A percentile compares a stretch with the other conserved stretches of the same genome.
phyloP scores from a whole-genome alignment of 2,797 vertebrate species.

The Bradypodion pumilum region DNA sequence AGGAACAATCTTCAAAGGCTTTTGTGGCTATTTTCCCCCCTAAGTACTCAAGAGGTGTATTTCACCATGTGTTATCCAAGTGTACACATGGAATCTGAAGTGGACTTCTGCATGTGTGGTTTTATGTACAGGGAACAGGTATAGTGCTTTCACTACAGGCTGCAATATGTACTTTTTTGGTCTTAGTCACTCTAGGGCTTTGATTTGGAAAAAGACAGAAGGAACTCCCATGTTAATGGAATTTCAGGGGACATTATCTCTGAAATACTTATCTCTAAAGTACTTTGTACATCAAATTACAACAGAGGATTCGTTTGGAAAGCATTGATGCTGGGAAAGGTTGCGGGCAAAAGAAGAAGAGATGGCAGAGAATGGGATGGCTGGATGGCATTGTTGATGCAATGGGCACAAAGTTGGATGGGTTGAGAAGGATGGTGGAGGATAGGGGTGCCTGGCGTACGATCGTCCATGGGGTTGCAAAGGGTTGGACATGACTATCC shows the following conservation, averaged over 20 bases:
- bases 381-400: too few relatives aligned
- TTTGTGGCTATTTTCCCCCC: constrained; percentile 7
- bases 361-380: too few relatives aligned
- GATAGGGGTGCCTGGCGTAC: too few relatives aligned
- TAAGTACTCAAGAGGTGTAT: constrained; percentile 17
- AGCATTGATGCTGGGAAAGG: too few relatives aligned
- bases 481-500: too few relatives aligned
- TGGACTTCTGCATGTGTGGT: neutral
- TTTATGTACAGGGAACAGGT: neutral
- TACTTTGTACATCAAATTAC: too few relatives aligned
- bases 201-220: neutral
- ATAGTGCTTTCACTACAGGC: neutral
- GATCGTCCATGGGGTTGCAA: too few relatives aligned
- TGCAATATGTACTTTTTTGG: neutral
- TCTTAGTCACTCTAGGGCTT: neutral
- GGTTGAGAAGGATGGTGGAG: too few relatives aligned
- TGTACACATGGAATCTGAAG: constrained; percentile 4
- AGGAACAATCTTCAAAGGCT: constrained; percentile 5
- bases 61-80: neutral
- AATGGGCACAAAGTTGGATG: too few relatives aligned
- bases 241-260: neutral
- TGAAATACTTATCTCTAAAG: too few relatives aligned
- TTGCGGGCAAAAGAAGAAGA: too few relatives aligned
- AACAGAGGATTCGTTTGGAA: too few relatives aligned
- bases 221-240: neutral